Evolutionary conservation across 2,113 vertebrate species (phyloP).

Genomic region (Mus musculus): DNA sequence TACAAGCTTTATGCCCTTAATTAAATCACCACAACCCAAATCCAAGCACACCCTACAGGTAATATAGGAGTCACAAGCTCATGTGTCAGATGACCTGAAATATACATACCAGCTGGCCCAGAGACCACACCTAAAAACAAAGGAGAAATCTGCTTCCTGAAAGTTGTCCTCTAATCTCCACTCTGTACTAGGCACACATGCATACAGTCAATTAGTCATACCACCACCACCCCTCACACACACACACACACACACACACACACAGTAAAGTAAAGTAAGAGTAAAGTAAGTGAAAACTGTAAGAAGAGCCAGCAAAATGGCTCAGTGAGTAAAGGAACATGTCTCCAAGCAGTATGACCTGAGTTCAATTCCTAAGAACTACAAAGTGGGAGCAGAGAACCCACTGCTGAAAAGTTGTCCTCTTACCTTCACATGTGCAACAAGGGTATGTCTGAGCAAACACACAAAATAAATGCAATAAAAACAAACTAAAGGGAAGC

Average conservation of each 20-base stretch:
- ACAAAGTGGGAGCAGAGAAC: not conserved
- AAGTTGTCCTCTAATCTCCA: not conserved
- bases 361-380: not conserved
- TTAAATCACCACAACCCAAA: not conserved
- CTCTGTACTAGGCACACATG: not conserved
- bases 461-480: not conserved
- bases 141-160: not conserved
- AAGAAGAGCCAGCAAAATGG: not conserved
- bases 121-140: not conserved
- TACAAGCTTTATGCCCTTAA: not conserved
- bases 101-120: not conserved
- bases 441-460: not conserved
- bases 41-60: not conserved
- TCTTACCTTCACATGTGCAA: not conserved
- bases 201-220: not conserved
- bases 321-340: not conserved
- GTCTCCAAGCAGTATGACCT: not conserved
- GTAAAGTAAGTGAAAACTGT: not conserved
- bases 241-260: not conserved
- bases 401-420: not conserved
- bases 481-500: not conserved
- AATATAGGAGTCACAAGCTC: not conserved
- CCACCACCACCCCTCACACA: not conserved
- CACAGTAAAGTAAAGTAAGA: not conserved
- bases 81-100: not conserved